Evolutionary conservation across 2,888 invertebrate genomes (phyloP).

Genomic region (Lamellibrachia columna): DNA sequence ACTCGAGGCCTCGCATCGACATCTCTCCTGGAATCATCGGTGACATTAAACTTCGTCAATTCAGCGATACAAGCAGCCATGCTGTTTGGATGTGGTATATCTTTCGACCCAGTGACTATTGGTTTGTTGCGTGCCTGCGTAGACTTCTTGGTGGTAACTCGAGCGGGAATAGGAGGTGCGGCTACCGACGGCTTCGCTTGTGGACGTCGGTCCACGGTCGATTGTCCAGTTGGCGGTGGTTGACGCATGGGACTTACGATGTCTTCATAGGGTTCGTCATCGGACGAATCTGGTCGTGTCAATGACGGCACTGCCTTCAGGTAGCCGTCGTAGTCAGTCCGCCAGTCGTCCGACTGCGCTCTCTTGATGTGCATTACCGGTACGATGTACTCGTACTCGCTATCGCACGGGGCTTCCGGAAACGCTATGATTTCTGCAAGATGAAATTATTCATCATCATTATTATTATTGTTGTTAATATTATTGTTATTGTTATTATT

Average conservation of each 20-base stretch:
- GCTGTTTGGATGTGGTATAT: background rate
- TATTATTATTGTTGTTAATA: background rate
- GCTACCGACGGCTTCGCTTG: background rate
- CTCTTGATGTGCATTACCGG: background rate
- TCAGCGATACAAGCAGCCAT: too few species aligned
- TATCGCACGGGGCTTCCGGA: background rate
- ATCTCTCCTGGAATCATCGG: too few species aligned
- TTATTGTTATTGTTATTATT: background rate
- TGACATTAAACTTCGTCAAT: too few species aligned
- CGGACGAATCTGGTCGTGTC: background rate
- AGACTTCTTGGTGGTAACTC: background rate
- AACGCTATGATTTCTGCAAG: constrained; percentile 3
- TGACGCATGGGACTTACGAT: background rate
- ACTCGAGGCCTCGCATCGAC: too few species aligned
- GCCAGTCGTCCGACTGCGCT: background rate
- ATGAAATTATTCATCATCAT: background rate
- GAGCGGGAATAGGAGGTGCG: background rate
- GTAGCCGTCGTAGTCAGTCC: background rate
- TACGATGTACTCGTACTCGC: background rate
- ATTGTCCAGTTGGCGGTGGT: background rate
- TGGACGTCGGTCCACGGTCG: background rate
- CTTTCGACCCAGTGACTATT: background rate
- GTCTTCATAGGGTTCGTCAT: background rate
- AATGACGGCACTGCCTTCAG: background rate
- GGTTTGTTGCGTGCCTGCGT: background rate